Base-by-base conservation (phyloP, 2,797 vertebrate genomes). In the Chelon labrosus region DNA sequence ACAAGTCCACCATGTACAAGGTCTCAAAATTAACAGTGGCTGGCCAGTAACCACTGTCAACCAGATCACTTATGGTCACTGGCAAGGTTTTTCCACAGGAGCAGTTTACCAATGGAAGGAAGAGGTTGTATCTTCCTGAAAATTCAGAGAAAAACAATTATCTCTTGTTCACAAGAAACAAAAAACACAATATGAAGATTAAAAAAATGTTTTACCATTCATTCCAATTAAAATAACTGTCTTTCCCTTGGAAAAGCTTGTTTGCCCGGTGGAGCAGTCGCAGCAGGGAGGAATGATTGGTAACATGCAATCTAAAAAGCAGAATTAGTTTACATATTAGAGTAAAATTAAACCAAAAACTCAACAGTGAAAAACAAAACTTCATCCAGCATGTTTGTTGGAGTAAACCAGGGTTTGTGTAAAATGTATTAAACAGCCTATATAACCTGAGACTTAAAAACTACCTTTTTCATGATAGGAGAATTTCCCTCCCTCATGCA, bases 31-130 rank as follows among this genome's bases (percentile, higher is more conserved):
- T 17, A 5, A 47, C 42, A 1, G 44, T 61, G 25, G 42, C 59
- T 49, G 55, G 55, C 55, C 56, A 58, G 2, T 35, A 62, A 2
- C 59, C 59, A 62, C 27, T 62, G 7, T 62, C 22, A 49, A 62
- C 25, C 10, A 62, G 42, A 49, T 62, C 59, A 49, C 27, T 47
- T 2, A 62, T 31, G 17, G 1, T n/a, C 3, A 31, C 25, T 6
- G 5, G 1, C 58, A 10, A 47, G 3, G 17, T 46, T 5, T 47
- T 61, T 47, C 41, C 58, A 35, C 58, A 61, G 25, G 42, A 47
- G 11, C 42, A 61, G 10, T 2, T 61, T 1, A 47, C 44, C 0
- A 1, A 1, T 19, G 59, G 44, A 49, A 62, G 27, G 16, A 7
- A 49, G 0, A 62, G 59, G 5, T 62, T 62, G 17, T 62, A 62